These are phyloP conservation scores for Mycalesis mineus DNA, from an alignment of 2,888 invertebrate species.

Conservation along the genomic window DNA sequence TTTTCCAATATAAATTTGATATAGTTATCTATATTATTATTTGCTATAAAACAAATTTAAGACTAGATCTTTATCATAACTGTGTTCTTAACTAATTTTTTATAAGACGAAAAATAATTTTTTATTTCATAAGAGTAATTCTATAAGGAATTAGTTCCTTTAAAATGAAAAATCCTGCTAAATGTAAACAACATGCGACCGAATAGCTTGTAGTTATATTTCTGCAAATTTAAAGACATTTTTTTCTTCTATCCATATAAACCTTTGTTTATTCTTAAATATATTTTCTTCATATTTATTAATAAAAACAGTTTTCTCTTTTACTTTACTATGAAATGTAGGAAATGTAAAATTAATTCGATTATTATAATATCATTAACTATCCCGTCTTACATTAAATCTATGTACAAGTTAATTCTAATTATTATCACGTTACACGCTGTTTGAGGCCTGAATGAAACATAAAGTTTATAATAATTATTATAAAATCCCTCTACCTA, in stretches of 20 bases:
- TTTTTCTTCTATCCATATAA: not conserved
- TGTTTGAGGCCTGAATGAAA: slow-evolving; percentile 41
- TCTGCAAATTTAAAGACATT: too few species aligned
- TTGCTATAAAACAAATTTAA: not conserved
- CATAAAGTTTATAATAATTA: not conserved
- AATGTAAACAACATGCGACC: too few species aligned
- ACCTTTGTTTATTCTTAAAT: slow-evolving; percentile 52
- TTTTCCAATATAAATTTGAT: slow-evolving; percentile 14
- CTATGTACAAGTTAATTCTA: slow-evolving; percentile 69
- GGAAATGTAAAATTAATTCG: slow-evolving; percentile 38
- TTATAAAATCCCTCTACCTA: slow-evolving; percentile 1
- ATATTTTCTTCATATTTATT: slow-evolving; percentile 21
- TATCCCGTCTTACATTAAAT: slow-evolving; percentile 51
- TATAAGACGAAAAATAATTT: not conserved
- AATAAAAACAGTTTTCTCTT: slow-evolving; percentile 15
- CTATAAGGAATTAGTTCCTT: too few species aligned
- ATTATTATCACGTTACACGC: slow-evolving; percentile 77
- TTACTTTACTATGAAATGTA: slow-evolving; percentile 37
- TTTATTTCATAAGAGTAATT: too few species aligned
- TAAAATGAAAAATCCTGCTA: too few species aligned
- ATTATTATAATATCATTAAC: slow-evolving; percentile 38
- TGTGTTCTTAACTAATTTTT: not conserved
- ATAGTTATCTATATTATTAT: not conserved
- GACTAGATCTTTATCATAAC: not conserved
- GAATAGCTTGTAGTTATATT: too few species aligned